phyloP scores from a whole-genome alignment of 2,113 vertebrate species.

The Dermatemys mawii region DNA sequence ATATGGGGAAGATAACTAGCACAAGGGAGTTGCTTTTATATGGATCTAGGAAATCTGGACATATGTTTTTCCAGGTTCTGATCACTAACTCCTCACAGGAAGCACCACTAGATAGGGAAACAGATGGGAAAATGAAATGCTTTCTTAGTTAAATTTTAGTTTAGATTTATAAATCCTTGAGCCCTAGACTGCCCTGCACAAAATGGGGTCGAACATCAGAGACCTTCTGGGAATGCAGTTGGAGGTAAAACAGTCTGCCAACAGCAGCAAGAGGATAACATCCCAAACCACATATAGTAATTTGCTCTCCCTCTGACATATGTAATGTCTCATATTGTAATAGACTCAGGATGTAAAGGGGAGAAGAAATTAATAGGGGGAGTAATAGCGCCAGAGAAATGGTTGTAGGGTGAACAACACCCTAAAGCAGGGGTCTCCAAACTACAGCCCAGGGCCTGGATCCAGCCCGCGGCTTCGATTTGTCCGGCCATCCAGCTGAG shows the following conservation, averaged over 20 bases:
- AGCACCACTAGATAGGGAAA: background rate
- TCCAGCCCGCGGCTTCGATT: too few relatives aligned
- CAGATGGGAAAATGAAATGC: background rate
- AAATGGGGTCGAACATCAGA: background rate
- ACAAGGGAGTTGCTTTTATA: background rate
- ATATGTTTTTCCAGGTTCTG: background rate
- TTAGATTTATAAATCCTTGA: rapidly evolving
- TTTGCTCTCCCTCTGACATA: background rate
- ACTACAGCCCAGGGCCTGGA: too few relatives aligned
- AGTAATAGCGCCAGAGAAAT: background rate
- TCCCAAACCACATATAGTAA: background rate
- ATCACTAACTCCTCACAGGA: background rate
- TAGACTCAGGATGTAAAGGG: background rate
- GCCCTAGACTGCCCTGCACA: background rate
- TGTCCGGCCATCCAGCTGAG: too few relatives aligned
- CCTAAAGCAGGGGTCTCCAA: background rate
- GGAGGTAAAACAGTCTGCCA: background rate
- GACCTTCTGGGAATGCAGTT: background rate
- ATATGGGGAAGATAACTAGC: background rate
- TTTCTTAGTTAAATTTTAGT: background rate
- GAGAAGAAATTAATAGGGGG: background rate
- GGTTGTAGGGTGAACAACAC: background rate
- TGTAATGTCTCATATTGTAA: too few relatives aligned
- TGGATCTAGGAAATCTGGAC: background rate
- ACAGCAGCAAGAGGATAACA: background rate